Evolutionary conservation across 2,888 invertebrate genomes (phyloP), one percentile per base, ranked within the genome.

Genomic region (Plusia festucae): DNA sequence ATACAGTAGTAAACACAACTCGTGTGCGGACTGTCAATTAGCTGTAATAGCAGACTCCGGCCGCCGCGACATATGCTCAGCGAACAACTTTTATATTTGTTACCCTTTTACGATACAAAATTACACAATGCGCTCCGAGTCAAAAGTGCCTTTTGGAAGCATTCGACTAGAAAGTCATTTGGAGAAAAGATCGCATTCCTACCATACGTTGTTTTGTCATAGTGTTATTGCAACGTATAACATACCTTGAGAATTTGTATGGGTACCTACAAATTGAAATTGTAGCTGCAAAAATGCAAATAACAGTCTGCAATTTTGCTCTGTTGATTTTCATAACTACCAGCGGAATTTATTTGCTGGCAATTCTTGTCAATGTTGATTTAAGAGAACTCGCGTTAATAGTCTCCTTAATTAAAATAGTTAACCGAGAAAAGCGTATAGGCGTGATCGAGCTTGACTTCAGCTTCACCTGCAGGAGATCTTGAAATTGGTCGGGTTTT

Each of bases 11-110:
- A 90, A 90, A 91, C 85, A 88, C 83, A 85, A 78, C 84, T 86
- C 89, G 89, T 89, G 89, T 85, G 89, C 84, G 84, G 88, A 87
- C 89, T 91, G 92, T 90, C 92, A 93, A 93, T 94, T 93, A 93
- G 85, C 76, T 72, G 81, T 92, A 93, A 93, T 93, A 90, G 89
- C 88, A 87, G 82, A 85, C 85, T 80, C 83, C 82, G 69, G 59
- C 67, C 75, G 70, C 68, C 75, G 83, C 91, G 90, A 92, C 93
- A 94, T 93, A 90, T 94, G 93, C 90, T 88, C 86, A 82, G 77
- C 91, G 87, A 85, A 78, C 82, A 82, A 86, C 88, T 88, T 89
- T 90, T 90, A 86, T 89, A 86, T 91, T 90, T 90, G 87, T 88
- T 90, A 87, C 89, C 87, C 88, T 86, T 90, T 91, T 92, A 91